These are phyloP conservation scores for Daubentonia madagascariensis DNA, from an alignment of 2,113 vertebrate species.

Conservation along the genomic window DNA sequence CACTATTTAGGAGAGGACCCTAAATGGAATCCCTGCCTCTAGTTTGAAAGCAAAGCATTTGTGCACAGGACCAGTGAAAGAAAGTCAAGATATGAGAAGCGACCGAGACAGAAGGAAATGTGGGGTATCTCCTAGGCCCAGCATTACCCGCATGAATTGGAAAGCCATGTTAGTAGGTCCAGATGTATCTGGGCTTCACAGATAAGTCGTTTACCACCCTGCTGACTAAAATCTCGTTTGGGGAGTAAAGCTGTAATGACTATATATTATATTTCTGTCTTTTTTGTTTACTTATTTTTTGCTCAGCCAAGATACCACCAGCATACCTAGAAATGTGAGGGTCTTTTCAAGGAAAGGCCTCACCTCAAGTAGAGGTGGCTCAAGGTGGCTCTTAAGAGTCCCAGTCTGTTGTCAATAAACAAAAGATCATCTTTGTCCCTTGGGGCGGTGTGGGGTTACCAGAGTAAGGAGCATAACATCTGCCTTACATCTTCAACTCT, in stretches of 20 bases:
- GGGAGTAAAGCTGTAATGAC: not conserved
- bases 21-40: not conserved
- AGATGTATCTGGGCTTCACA: not conserved
- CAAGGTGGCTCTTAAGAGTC: not conserved
- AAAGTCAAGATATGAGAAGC: not conserved
- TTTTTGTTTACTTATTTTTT: not conserved
- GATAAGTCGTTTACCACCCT: not conserved
- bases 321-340: not conserved
- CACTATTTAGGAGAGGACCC: not conserved
- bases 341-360: slow-evolving; percentile 10
- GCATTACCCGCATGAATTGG: not conserved
- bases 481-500: not conserved
- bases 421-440: not conserved
- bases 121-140: not conserved
- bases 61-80: not conserved
- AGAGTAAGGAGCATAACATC: not conserved
- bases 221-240: not conserved
- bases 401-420: not conserved
- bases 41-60: not conserved
- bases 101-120: not conserved
- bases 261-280: not conserved
- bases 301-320: not conserved
- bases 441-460: not conserved
- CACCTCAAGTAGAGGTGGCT: not conserved
- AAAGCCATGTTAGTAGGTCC: rapidly evolving